Base-by-base conservation (phyloP, 2,113 vertebrate species). In the Serilophus lunatus region DNA sequence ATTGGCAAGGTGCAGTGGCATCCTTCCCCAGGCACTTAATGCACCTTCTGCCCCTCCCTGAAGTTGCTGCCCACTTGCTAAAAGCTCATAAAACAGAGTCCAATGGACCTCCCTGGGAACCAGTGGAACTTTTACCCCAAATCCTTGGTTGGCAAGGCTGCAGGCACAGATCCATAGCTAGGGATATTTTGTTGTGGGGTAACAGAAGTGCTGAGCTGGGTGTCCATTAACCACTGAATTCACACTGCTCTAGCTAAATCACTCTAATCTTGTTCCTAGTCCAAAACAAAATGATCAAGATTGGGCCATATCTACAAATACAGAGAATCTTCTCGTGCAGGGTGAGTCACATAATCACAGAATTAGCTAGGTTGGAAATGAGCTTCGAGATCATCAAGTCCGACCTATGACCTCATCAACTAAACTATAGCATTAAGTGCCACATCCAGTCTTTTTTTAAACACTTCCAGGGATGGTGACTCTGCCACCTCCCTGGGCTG, bases 271-370 rank as follows among this genome's bases (percentile, higher is more conserved):
- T 77, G 40, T 57, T 88, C 10, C 28, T 65, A 33, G 40, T 69
- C 18, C 28, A 29, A 79, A 66, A 7, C 22, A 64, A 76, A 74
- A 29, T 33, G 40, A 31, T 71, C 15, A 12, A 84, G 61, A 72
- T 31, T 33, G 22, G 66, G 10, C 50, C 36, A 6, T 69, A 56
- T 77, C 42, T 25, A 10, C 38, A 54, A 26, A n/a, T 36, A 49
- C 0, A 69, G 42, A 0, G 1, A 86, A 31, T 57, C 29, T 64
- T 69, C 44, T 83, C 1, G 0, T 0, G 2, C 4, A 7, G 4
- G 7, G 18, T 50, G 57, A 88, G 51, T 82, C 1, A 2, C 53
- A 38, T 5, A 47, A 47, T 47, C 19, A 22, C 45, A 47, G 18
- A 47, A 47, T 47, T 47, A 47, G 22, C 19, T 22, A 47, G 20